These are phyloP conservation scores for Ailurus styani DNA, from an alignment of 2,113 vertebrate genomes.

Conservation along the genomic window DNA sequence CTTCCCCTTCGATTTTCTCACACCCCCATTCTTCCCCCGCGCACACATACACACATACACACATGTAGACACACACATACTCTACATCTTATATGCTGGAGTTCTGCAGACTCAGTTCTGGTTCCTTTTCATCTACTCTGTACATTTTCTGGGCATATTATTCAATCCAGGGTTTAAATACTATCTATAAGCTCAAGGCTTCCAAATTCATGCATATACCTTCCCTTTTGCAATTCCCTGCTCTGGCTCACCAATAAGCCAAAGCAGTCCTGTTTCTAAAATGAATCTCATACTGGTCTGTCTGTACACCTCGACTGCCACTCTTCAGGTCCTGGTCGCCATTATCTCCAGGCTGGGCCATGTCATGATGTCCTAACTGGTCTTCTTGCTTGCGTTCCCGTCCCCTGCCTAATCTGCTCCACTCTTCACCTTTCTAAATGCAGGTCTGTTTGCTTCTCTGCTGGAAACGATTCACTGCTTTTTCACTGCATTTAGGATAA, in stretches of 20 bases:
- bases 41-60: not conserved
- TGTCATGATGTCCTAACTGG: not conserved
- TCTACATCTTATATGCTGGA: not conserved
- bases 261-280: not conserved
- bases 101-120: not conserved
- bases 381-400: not conserved
- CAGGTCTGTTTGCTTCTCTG: not conserved
- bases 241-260: not conserved
- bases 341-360: not conserved
- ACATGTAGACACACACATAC: not conserved
- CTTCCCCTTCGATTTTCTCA: not conserved
- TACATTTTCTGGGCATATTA: not conserved
- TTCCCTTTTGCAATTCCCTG: not conserved
- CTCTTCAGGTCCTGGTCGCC: not conserved
- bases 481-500: not conserved
- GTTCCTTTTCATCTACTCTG: not conserved
- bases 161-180: not conserved
- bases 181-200: not conserved
- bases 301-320: no score
- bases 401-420: not conserved
- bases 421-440: not conserved
- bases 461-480: not conserved
- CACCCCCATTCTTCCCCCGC: no score
- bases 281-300: not conserved
- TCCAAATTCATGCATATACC: not conserved